These are phyloP conservation scores for Cyphomyrus discorhynchus DNA, from an alignment of 2,113 vertebrate species.

Conservation along the genomic window DNA sequence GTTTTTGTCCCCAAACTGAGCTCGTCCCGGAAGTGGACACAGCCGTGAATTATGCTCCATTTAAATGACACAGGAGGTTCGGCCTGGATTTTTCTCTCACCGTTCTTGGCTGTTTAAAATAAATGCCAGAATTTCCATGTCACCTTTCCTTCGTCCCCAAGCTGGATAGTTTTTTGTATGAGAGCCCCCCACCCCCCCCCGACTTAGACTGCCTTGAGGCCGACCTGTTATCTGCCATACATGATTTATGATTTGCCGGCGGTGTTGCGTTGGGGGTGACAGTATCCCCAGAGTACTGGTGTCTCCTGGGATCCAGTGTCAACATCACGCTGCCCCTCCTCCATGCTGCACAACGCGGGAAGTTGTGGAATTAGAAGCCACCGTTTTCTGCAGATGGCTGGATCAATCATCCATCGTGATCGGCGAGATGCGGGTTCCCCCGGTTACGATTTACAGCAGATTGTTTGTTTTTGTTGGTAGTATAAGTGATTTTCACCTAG, in stretches of 20 bases:
- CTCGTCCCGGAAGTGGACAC: no score
- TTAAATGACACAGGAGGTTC: background rate
- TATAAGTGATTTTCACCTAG: background rate
- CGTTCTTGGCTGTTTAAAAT: background rate
- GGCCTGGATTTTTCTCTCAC: background rate
- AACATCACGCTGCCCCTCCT: background rate
- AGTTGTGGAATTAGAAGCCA: background rate
- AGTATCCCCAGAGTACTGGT: background rate
- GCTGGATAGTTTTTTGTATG: background rate
- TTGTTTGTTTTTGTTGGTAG: background rate
- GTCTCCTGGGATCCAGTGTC: background rate
- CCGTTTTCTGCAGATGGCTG: background rate
- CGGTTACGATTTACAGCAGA: background rate
- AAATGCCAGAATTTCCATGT: slow-evolving; percentile 23
- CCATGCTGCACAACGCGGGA: background rate
- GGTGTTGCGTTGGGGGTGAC: background rate
- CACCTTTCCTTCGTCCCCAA: background rate
- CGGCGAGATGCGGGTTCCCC: background rate
- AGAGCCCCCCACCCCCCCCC: no score
- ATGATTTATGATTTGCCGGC: background rate
- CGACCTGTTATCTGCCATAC: background rate
- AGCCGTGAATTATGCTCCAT: background rate
- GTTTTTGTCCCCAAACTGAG: background rate
- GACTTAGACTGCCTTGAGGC: background rate
- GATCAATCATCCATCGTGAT: background rate